Evolutionary conservation across 2,797 vertebrate genomes (phyloP).

Genomic region (Danio choprae): DNA sequence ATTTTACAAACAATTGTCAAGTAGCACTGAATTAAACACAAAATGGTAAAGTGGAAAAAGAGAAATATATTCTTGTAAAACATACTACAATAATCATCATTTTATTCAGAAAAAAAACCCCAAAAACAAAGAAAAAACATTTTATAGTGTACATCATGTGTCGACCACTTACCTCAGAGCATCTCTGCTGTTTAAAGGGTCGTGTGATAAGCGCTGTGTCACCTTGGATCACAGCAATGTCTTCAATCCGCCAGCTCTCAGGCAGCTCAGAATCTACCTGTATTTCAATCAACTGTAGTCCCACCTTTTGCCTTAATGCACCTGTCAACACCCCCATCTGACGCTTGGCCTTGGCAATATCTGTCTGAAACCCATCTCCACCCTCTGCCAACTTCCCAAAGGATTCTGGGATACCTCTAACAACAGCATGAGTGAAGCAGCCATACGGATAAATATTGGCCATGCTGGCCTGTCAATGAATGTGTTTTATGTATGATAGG

Average conservation of each 20-base stretch:
- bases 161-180: conserved; percentile 80
- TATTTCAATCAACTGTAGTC: conserved; percentile 90
- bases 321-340: conserved; percentile 90
- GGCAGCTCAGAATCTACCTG: conserved; percentile 84
- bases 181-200: conserved; percentile 83
- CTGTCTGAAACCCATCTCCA: conserved; percentile 65
- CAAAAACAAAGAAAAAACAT: not conserved
- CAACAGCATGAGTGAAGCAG: conserved; percentile 88
- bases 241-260: conserved; percentile 87
- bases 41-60: too few species aligned
- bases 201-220: conserved; percentile 89
- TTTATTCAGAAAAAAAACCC: too few species aligned
- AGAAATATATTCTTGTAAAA: too few species aligned
- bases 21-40: too few species aligned
- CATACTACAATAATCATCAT: too few species aligned
- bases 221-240: conserved; percentile 87
- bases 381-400: conserved; percentile 74
- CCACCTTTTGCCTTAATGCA: conserved; percentile 90
- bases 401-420: conserved; percentile 85
- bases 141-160: not conserved
- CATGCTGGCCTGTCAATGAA: conserved; percentile 66
- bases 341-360: conserved; percentile 89
- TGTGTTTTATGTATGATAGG: not conserved
- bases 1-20: too few species aligned
- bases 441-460: conserved; percentile 81